These are phyloP conservation scores for Hedya salicella DNA, from an alignment of 2,888 invertebrate genomes.

Conservation along the genomic window DNA sequence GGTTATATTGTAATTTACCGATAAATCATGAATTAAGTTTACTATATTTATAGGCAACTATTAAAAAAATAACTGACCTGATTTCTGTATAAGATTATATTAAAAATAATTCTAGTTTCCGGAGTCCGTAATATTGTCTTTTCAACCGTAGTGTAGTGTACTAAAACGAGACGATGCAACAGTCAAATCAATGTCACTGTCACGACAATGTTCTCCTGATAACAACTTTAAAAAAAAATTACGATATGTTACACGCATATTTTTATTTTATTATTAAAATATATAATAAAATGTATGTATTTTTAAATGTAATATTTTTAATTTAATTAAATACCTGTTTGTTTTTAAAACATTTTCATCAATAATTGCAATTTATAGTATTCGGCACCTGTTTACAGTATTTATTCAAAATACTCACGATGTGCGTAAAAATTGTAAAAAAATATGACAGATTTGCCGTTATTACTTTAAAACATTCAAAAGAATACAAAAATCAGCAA, in stretches of 20 bases:
- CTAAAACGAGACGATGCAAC: conserved; percentile 3
- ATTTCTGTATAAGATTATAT: conserved; percentile 1
- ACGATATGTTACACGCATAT: not conserved
- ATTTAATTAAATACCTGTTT: too few species aligned
- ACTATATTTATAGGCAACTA: not conserved
- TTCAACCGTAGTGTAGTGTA: too few species aligned
- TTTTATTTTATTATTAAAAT: not conserved
- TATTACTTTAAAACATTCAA: too few species aligned
- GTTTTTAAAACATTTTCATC: too few species aligned
- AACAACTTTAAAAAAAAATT: not conserved
- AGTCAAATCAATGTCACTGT: conserved; percentile 29
- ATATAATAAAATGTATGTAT: too few species aligned
- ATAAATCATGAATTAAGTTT: conserved; percentile 10
- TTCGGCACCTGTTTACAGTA: too few species aligned
- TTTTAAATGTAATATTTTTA: too few species aligned
- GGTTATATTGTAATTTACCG: conserved; percentile 53
- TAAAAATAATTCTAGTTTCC: conserved; percentile 8
- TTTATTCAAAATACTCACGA: too few species aligned
- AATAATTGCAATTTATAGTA: too few species aligned
- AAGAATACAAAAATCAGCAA: conserved; percentile 13
- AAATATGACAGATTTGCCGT: not conserved
- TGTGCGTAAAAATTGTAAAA: not conserved
- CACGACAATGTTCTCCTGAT: conserved; percentile 1
- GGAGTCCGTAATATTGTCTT: conserved; percentile 23
- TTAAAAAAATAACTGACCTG: conserved; percentile 9